These are phyloP conservation scores for Corythoichthys haematopterus DNA, from an alignment of 2,113 vertebrate genomes.

Conservation along the genomic window DNA sequence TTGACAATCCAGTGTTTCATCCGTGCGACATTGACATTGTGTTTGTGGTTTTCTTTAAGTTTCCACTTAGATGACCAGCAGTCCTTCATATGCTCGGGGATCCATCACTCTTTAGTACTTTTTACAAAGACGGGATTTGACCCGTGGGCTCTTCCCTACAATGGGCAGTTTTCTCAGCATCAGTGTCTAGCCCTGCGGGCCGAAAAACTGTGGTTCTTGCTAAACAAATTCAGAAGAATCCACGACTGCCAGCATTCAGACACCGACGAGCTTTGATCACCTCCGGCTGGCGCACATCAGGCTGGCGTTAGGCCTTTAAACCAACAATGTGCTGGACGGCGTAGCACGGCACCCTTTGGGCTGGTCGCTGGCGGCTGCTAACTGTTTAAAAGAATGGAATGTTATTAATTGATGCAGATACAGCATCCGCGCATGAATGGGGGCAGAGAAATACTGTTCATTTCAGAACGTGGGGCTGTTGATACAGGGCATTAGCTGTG, in stretches of 20 bases:
- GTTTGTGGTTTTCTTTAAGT: slow-evolving; percentile 58
- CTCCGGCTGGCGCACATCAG: slow-evolving; percentile 88
- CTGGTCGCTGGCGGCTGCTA: slow-evolving; percentile 76
- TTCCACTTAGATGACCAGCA: slow-evolving; percentile 65
- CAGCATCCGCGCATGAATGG: slow-evolving; percentile 79
- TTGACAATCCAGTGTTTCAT: slow-evolving; percentile 28
- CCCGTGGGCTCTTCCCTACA: slow-evolving; percentile 70
- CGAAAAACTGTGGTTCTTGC: slow-evolving; percentile 74
- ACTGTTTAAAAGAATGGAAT: slow-evolving; percentile 89
- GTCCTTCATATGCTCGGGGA: slow-evolving; percentile 49
- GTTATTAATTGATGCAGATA: slow-evolving; percentile 90
- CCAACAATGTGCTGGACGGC: slow-evolving; percentile 73
- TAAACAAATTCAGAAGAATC: slow-evolving; percentile 83
- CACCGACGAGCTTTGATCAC: slow-evolving; percentile 90
- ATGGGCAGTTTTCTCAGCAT: slow-evolving; percentile 86
- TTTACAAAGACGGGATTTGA: slow-evolving; percentile 66
- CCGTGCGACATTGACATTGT: slow-evolving; percentile 52
- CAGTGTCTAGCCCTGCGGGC: slow-evolving; percentile 78
- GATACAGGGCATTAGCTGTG: slow-evolving; percentile 81
- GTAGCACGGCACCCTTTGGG: slow-evolving; percentile 38
- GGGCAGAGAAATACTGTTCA: slow-evolving; percentile 96
- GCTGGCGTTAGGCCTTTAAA: slow-evolving; percentile 94
- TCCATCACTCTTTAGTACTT: slow-evolving; percentile 53
- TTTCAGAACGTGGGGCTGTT: slow-evolving; percentile 85
- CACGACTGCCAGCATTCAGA: slow-evolving; percentile 76